Evolutionary conservation across 2,888 invertebrate species (phyloP).

Genomic region (Drosophila pseudotalamancana): DNA sequence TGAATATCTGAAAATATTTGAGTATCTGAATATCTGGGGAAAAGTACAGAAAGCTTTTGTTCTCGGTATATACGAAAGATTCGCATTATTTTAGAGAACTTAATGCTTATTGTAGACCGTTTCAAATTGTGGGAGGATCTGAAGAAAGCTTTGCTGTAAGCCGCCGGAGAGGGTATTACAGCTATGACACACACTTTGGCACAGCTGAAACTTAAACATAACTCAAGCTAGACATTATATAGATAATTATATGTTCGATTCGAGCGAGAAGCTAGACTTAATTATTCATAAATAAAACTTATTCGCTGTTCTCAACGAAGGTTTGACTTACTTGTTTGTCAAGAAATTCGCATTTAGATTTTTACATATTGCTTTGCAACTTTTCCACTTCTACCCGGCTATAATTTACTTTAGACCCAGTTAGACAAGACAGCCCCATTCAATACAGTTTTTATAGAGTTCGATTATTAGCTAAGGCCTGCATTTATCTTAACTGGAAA

Average conservation of each 20-base stretch:
- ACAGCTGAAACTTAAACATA: no score
- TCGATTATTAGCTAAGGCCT: background rate
- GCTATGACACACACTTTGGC: background rate
- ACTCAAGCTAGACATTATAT: no score
- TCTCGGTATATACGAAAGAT: background rate
- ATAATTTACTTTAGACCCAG: background rate
- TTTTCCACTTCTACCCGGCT: background rate
- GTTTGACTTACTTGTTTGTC: no score
- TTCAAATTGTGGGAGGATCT: background rate
- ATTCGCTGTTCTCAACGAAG: no score
- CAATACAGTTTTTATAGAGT: background rate
- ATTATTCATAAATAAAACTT: background rate
- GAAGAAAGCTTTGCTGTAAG: background rate
- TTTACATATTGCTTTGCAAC: background rate
- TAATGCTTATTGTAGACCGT: background rate
- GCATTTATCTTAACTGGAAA: constrained; percentile 10
- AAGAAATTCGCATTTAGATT: no score
- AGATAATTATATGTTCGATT: no score
- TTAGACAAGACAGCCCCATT: background rate
- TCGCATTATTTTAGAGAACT: background rate
- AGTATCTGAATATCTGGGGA: background rate
- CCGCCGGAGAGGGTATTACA: background rate
- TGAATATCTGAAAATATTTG: background rate
- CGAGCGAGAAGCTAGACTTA: background rate
- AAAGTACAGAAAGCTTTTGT: constrained; percentile 1